Base-by-base conservation (phyloP, 2,888 invertebrate genomes). In the Pandemis cinnamomeana region DNA sequence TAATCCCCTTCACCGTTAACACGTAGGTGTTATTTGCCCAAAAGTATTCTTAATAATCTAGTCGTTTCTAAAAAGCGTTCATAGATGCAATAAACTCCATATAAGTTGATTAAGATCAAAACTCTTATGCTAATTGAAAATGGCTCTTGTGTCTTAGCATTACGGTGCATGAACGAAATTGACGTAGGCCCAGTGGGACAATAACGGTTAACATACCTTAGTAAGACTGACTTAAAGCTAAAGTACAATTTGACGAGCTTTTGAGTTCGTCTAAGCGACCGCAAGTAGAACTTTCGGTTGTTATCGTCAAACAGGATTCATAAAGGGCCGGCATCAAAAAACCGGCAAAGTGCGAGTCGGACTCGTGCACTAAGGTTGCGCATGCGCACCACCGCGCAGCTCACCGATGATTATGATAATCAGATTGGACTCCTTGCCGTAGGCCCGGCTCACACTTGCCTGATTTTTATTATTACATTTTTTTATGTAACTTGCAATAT, bases 121-220 rank as follows among this genome's bases (percentile, higher is more conserved):
- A 58, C 46, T 20, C 20, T 63, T 10, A 13, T 41, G 73, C 7
- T 11, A 44, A 53, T 11, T 41, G 15, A 58, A 53, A 60, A 6
- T 53, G 44, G 7, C 5, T 42, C 15, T 51, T 73, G 64, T 69
- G 69, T 8, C 3, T 11, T 51, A 51, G 46, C 42, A 5, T 27
- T 64, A 64, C 48, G 68, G 7, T 63, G n/a, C 67, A 58, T 13
- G 44, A 7, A 15, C 20, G 11, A 64, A 42, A 58, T 53, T 15
- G 53, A 46, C 78, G 82, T 82, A 75, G 80, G 82, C 80, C 76
- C 70, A 78, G 67, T 77, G 55, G 75, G 73, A 66, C 79, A 76
- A 8, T 81, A 84, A 81, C 83, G 80, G 83, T 75, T 15, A 55
- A 20, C 72, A 63, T 27, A 55, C 53, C 62, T 53, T 48, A 58